A percentile compares a stretch with the other conserved stretches of the same genome.
Evolutionary conservation across 2,113 vertebrate species (phyloP).

Genomic region (Leptocoma aspasia): DNA sequence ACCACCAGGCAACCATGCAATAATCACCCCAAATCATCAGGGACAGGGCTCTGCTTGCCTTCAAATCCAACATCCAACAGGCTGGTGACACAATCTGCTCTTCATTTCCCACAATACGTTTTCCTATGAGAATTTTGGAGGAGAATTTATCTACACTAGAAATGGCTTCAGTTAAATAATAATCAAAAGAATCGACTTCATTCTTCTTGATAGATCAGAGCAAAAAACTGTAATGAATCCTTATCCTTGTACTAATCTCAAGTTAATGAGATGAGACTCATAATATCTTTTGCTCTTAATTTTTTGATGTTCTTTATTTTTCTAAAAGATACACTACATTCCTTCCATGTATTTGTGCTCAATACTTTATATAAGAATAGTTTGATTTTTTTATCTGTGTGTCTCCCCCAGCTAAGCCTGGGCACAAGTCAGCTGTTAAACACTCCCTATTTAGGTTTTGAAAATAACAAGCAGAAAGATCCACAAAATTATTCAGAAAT

Average conservation of each 20-base stretch:
- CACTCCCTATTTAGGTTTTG: not conserved
- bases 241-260: not conserved
- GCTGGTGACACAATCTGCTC: not conserved
- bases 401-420: not conserved
- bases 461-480: not conserved
- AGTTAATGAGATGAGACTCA: not conserved
- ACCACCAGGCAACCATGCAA: rapidly evolving
- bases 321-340: not conserved
- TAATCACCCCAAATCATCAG: not conserved
- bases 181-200: not conserved
- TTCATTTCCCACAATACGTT: not conserved
- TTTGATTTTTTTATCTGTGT: not conserved
- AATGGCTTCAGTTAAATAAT: not conserved
- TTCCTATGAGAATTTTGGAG: not conserved
- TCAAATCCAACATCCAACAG: not conserved
- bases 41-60: not conserved
- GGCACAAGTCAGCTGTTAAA: not conserved
- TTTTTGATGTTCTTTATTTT: not conserved
- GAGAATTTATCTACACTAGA: not conserved
- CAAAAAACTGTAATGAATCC: not conserved
- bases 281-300: not conserved
- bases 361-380: not conserved
- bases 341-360: not conserved
- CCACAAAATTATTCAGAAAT: not conserved
- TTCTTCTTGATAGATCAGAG: not conserved